A percentile compares a stretch with the other conserved stretches of the same genome.
These are phyloP conservation scores for Apodemus speciosus DNA, from an alignment of 2,113 vertebrate species.

Conservation along the genomic window DNA sequence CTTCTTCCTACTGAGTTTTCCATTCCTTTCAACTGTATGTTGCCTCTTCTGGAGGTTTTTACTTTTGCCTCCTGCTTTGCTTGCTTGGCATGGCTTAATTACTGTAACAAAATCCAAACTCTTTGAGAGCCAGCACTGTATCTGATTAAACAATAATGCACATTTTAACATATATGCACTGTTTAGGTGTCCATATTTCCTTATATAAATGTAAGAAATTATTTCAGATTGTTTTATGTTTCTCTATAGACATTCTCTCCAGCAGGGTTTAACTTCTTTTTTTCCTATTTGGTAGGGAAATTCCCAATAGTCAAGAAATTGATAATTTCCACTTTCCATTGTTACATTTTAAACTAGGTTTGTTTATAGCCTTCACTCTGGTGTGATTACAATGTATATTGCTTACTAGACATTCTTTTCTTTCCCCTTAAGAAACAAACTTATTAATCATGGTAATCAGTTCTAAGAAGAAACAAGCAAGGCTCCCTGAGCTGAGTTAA, in stretches of 20 bases:
- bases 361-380: conserved; percentile 23
- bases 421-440: background rate
- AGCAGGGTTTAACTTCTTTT: background rate
- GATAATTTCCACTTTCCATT: conserved; percentile 64
- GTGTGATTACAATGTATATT: conserved; percentile 16
- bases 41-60: background rate
- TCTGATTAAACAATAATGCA: conserved; percentile 21
- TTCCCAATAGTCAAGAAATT: conserved; percentile 61
- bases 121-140: conserved; percentile 10
- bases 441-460: background rate
- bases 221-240: conserved; percentile 34
- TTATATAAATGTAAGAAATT: conserved; percentile 5
- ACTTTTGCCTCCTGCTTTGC: background rate
- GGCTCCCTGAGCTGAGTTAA: background rate
- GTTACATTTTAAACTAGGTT: conserved; percentile 62
- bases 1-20: conserved; percentile 11
- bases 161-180: conserved; percentile 53
- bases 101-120: conserved; percentile 44
- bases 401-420: conserved; percentile 10
- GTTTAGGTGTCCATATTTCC: conserved; percentile 19
- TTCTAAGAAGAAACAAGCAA: background rate
- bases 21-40: background rate
- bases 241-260: conserved; percentile 16
- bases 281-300: conserved; percentile 31
- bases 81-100: conserved; percentile 15